phyloP scores from a whole-genome alignment of 1,140 invertebrate genomes.

The Euglossa dilemma region DNA sequence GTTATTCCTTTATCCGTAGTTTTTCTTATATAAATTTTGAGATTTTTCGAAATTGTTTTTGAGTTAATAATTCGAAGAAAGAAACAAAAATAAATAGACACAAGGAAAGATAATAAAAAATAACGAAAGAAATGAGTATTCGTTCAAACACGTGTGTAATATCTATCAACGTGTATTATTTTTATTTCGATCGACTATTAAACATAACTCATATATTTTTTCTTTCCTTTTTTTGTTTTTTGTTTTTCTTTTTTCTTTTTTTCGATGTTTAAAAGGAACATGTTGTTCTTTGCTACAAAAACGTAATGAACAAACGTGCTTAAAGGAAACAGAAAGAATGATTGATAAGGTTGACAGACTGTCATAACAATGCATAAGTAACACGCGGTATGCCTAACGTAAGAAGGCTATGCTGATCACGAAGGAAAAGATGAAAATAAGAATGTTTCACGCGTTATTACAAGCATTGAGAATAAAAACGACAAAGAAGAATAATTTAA shows the following conservation, averaged over 20 bases:
- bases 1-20: background rate
- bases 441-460: background rate
- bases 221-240: too few relatives aligned
- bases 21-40: background rate
- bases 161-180: background rate
- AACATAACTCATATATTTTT: background rate
- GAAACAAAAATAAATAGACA: background rate
- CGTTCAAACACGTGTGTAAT: too few relatives aligned
- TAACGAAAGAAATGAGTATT: too few relatives aligned
- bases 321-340: background rate
- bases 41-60: background rate
- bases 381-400: background rate
- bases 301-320: background rate
- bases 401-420: background rate
- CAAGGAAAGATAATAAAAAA: background rate
- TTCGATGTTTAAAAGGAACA: background rate
- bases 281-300: background rate
- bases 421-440: background rate
- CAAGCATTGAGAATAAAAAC: background rate
- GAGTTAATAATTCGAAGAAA: background rate
- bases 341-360: background rate
- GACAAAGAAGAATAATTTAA: background rate
- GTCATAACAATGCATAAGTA: constrained; percentile 5
- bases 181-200: background rate
- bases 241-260: too few relatives aligned